Evolutionary conservation across 2,888 invertebrate genomes (phyloP), one percentile per base, ranked within the genome.

Genomic region (Serripes groenlandicus): DNA sequence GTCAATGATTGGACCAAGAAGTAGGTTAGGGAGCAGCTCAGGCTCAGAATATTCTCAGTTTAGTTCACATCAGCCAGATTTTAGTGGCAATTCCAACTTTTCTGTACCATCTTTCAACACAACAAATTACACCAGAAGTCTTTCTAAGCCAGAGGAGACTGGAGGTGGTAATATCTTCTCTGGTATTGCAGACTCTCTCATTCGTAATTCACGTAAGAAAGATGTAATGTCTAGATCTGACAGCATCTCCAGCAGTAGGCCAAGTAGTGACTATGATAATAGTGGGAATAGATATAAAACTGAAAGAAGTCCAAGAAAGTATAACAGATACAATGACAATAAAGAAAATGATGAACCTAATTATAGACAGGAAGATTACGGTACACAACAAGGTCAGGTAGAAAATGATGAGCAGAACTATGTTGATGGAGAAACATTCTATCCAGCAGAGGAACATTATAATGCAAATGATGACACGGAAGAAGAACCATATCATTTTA

Each of bases 401-500:
- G 26, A 34, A 42, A 23, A 66, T 3, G 18, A 66, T 26, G 42
- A 66, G 35, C 37, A 5, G 42, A 26, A 66, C 2, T 23, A n/a
- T 15, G 66, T n/a, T n/a, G 28, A 66, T 35, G 66, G 35, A 26
- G 66, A 66, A 42, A 62, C 34, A 34, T 23, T 30, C 26, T 1
- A 60, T 9, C 28, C 60, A 11, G n/a, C 35, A 73, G 73, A 73
- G 49, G 60, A 72, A 35, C 21, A 62, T 54, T 30, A 28, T 74
- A 71, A 77, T 37, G 42, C 26, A 1, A 34, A 68, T 21, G 54
- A 76, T 26, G 58, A 82, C 23, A 70, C 80, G 28, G 78, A 37
- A 30, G 86, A 86, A 56, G 86, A 86, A 62, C 86, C 86, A 23
- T 66, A 49, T 71, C 58, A 84, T 30, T 86, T 84, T 49, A 86